Base-by-base conservation (phyloP, 1,140 invertebrate species). In the Lerema accius region DNA sequence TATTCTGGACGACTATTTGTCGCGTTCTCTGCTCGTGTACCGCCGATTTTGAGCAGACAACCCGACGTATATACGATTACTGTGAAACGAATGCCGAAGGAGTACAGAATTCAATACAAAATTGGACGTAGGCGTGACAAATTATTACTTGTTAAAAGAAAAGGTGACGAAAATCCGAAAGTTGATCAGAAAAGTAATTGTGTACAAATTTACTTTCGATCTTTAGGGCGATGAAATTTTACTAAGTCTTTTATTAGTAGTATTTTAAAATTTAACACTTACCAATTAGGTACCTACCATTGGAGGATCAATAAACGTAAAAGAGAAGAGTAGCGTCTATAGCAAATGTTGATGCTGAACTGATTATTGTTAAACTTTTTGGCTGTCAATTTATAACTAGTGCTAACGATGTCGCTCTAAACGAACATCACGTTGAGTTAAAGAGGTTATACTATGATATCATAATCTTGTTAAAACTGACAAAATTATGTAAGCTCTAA, bases 1-100 rank as follows among this genome's bases (percentile, higher is more conserved):
- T 86, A 89, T 89, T 87, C 84, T 80, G 71, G 71, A 67, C 82
- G 71, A 71, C 73, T 75, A 80, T 82, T 82, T 77, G 74, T 78
- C 66, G 37, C 37, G 49, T 23, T 19, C 4, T 3, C 2, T 7
- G 28, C 32, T n/a, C 35, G 16, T 19, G 15, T 35, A 14, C 50
- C 35, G 40, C 49, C 49, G 32, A 23, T 23, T 23, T 23, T 23
- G 19, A 23, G 5, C 19, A 23, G 19, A 23, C 19, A 23, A 3
- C 19, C 19, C 19, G 19, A 23, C 5, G 19, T 23, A 32, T 4
- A 1, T 32, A 1, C 28, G 28, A 32, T 9, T 7, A 9, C 28
- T 9, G 28, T 4, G 28, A 32, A 7, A 32, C 28, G 28, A 32
- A 32, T 32, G 4, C 7, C 28, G 7, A 32, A 32, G 28, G 28